Evolutionary conservation across 2,888 invertebrate species (phyloP).

Genomic region (Synergus laeviventris): DNA sequence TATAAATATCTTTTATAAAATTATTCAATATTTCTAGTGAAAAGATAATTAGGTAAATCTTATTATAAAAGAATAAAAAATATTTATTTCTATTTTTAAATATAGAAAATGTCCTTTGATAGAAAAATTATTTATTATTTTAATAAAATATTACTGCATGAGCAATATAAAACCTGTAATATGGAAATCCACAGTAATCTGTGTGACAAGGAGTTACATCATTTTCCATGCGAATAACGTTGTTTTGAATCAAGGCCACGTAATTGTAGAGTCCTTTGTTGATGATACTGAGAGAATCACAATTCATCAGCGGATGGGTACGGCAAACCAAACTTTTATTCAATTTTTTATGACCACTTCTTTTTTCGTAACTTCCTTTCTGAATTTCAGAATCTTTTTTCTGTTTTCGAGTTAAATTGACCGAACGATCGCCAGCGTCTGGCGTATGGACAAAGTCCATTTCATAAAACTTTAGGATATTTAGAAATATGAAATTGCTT

Average conservation of each 20-base stretch:
- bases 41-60: too few relatives aligned
- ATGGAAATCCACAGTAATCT: constrained; percentile 17
- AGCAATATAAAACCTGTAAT: constrained; percentile 18
- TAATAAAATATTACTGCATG: not conserved
- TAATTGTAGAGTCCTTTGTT: constrained; percentile 28
- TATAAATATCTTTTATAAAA: not conserved
- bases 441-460: not conserved
- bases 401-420: not conserved
- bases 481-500: not conserved
- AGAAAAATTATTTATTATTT: not conserved
- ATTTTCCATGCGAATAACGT: constrained; percentile 33
- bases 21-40: not conserved
- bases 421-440: not conserved
- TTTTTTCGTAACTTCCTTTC: constrained; percentile 15
- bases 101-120: not conserved
- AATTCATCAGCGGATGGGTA: constrained; percentile 29
- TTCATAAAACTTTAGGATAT: not conserved
- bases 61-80: too few relatives aligned
- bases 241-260: constrained; percentile 36
- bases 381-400: not conserved
- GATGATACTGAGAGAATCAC: not conserved
- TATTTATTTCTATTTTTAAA: not conserved
- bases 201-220: constrained; percentile 18
- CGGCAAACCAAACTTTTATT: constrained; percentile 22
- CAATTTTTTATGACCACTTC: constrained; percentile 1